Conservation (phyloP, 2,113 vertebrate genomes). For the Bubalus kerabau region DNA sequence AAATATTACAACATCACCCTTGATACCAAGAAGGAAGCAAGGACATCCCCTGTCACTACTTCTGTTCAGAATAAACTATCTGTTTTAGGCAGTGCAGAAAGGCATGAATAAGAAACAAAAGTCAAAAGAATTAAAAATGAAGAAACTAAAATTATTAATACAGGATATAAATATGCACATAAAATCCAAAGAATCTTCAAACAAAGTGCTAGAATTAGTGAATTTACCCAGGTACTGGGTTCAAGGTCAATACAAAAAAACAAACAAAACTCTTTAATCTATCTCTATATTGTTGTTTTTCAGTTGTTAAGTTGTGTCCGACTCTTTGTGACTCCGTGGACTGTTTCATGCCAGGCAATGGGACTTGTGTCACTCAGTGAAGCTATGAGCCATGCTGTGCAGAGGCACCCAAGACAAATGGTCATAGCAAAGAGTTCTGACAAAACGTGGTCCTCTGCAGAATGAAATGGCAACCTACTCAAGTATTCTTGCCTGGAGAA, state of each 20-base stretch:
- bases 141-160: not conserved
- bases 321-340: not conserved
- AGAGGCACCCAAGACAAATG: not conserved
- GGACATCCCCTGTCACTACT: not conserved
- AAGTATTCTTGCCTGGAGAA: not conserved
- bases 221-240: not conserved
- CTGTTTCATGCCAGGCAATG: not conserved
- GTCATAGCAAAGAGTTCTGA: not conserved
- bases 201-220: not conserved
- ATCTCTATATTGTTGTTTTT: not conserved
- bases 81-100: not conserved
- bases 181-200: not conserved
- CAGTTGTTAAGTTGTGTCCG: not conserved
- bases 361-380: not conserved
- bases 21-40: not conserved
- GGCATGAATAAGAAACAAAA: not conserved
- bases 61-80: not conserved
- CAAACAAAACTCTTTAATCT: not conserved
- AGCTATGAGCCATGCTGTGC: not conserved
- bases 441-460: not conserved
- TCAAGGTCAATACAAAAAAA: not conserved
- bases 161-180: not conserved
- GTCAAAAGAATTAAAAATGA: not conserved
- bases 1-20: not conserved
- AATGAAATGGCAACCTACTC: not conserved